A percentile compares a stretch with the other conserved stretches of the same genome.
phyloP scores from a whole-genome alignment of 1,140 invertebrate genomes.

The Drosophila pseudoananassae region DNA sequence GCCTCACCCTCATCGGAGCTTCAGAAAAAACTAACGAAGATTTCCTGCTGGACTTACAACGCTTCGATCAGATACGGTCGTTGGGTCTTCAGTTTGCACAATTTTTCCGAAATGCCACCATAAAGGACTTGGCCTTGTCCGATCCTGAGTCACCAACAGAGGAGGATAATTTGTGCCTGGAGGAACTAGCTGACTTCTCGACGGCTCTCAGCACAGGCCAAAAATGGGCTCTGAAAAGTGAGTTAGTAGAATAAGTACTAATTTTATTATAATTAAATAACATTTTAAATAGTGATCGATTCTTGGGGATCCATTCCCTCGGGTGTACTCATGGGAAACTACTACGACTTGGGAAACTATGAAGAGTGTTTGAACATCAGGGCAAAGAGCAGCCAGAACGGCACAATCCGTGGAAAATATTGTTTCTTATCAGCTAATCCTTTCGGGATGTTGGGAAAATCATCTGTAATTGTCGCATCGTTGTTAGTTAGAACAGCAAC shows the following conservation, averaged over 20 bases:
- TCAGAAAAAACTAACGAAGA: neutral
- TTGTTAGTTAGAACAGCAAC: slow-evolving; percentile 9
- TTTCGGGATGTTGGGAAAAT: neutral
- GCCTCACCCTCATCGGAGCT: neutral
- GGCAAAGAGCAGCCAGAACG: neutral
- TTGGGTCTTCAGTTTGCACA: slow-evolving; percentile 32
- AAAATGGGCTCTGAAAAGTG: slow-evolving; percentile 32
- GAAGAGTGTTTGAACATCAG: slow-evolving; percentile 56
- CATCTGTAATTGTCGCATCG: neutral
- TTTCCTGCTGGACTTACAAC: neutral
- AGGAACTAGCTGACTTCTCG: neutral
- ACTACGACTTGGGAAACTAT: slow-evolving; percentile 59
- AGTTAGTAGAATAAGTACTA: neutral
- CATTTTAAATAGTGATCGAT: slow-evolving; percentile 51
- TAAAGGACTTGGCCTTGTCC: neutral
- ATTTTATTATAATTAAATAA: too few relatives aligned
- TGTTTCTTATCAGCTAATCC: slow-evolving; percentile 14
- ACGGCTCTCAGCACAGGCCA: slow-evolving; percentile 1
- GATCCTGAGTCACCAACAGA: neutral
- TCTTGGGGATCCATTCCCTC: slow-evolving; percentile 47
- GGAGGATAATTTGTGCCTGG: slow-evolving; percentile 5
- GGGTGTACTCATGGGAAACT: slow-evolving; percentile 12
- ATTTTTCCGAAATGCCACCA: slow-evolving; percentile 18
- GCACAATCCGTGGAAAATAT: slow-evolving; percentile 47
- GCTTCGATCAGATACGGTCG: slow-evolving; percentile 1